These are phyloP conservation scores for Dorcus hopei DNA, from an alignment of 2,888 invertebrate species.

Conservation along the genomic window DNA sequence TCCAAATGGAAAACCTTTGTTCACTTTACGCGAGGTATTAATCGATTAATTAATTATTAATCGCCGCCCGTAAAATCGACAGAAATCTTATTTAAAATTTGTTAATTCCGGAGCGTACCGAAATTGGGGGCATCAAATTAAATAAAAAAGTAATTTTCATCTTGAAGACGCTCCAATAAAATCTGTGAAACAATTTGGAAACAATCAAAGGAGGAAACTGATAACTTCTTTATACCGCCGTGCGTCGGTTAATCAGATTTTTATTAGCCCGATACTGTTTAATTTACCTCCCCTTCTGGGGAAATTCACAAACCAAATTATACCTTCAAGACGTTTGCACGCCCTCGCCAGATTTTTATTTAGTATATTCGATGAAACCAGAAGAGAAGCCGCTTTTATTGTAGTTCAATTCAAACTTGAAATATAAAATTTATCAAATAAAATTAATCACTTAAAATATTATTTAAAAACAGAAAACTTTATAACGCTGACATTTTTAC, in stretches of 20 bases:
- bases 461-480: too few relatives aligned
- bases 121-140: background rate
- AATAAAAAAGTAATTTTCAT: conserved; percentile 1
- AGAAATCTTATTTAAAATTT: background rate
- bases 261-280: conserved; percentile 2
- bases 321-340: background rate
- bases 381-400: too few relatives aligned
- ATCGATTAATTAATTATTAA: background rate
- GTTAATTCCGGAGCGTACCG: background rate
- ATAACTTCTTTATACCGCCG: background rate
- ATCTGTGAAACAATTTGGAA: conserved; percentile 9
- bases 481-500: too few relatives aligned
- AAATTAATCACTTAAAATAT: too few relatives aligned
- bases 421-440: too few relatives aligned
- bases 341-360: too few relatives aligned
- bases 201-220: conserved; percentile 11
- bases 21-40: background rate
- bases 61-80: background rate
- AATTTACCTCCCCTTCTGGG: background rate
- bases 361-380: too few relatives aligned
- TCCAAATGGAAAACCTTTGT: background rate
- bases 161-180: background rate
- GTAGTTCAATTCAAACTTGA: too few relatives aligned
- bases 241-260: conserved; percentile 2
- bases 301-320: background rate